Evolutionary conservation across 1,140 invertebrate genomes (phyloP).

Genomic region (Stegodyphus dumicola): DNA sequence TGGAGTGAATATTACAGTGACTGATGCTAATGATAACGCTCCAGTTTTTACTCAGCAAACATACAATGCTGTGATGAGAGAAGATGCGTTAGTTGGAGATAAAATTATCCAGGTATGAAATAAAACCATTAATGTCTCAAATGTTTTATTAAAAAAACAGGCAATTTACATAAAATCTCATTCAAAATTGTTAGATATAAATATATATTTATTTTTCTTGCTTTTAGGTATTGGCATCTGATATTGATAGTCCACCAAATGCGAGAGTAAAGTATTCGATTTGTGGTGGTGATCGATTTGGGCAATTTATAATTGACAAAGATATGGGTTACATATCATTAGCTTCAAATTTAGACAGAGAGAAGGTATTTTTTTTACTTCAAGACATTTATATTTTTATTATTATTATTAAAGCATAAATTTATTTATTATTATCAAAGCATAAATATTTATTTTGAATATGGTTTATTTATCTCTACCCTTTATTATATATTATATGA

Average conservation of each 20-base stretch:
- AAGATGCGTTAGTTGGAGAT: conserved; percentile 79
- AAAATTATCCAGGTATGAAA: conserved; percentile 73
- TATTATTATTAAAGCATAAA: too few species aligned
- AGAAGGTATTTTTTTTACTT: conserved; percentile 82
- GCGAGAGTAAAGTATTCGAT: conserved; percentile 74
- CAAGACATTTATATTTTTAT: background rate
- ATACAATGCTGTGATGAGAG: conserved; percentile 82
- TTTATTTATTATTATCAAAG: too few species aligned
- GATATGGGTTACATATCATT: conserved; percentile 88
- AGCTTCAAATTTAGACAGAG: conserved; percentile 92
- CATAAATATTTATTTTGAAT: too few species aligned
- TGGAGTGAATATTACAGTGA: conserved; percentile 86
- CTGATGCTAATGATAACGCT: conserved; percentile 90
- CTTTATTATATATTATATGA: too few species aligned
- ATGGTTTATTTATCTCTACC: too few species aligned
- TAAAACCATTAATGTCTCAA: background rate
- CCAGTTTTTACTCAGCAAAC: conserved; percentile 84
- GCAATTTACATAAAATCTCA: background rate
- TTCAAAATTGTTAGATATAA: too few species aligned
- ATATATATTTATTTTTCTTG: background rate
- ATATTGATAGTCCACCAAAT: conserved; percentile 95
- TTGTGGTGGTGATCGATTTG: conserved; percentile 55
- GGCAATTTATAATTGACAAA: conserved; percentile 89
- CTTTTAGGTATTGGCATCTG: conserved; percentile 87
- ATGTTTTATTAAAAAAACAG: background rate